Evolutionary conservation across 1,140 invertebrate genomes (phyloP).

Genomic region (Dinoponera quadriceps): DNA sequence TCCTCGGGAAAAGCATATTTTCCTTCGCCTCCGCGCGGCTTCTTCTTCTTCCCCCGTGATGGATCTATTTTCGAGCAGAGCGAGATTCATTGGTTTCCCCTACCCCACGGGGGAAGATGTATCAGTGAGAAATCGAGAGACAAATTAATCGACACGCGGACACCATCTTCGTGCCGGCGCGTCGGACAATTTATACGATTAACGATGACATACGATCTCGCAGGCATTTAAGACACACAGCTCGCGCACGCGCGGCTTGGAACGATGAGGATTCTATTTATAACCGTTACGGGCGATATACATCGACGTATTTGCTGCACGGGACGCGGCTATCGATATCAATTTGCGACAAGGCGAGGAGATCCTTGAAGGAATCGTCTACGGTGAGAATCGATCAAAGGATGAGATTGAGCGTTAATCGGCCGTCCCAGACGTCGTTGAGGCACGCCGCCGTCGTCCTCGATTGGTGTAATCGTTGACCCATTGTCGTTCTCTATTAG

Average conservation of each 20-base stretch:
- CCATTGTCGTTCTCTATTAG: slow-evolving; percentile 79
- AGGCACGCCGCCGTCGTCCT: slow-evolving; percentile 10
- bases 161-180: no score
- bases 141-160: no score
- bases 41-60: no score
- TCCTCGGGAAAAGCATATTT: background rate
- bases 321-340: background rate
- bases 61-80: no score
- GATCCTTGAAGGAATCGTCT: background rate
- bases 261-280: background rate
- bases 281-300: background rate
- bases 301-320: background rate
- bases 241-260: background rate
- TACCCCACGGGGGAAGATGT: no score
- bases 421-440: slow-evolving; percentile 33
- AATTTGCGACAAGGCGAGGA: slow-evolving; percentile 19
- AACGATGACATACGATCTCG: no score
- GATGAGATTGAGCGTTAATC: slow-evolving; percentile 66
- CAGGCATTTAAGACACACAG: background rate
- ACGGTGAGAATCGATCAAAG: slow-evolving; percentile 61
- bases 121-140: no score
- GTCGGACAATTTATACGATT: no score
- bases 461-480: slow-evolving; percentile 80
- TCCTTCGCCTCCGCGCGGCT: background rate
- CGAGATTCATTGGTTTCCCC: no score